These are phyloP conservation scores for Tachina fera DNA, from an alignment of 2,888 invertebrate species.

Conservation along the genomic window DNA sequence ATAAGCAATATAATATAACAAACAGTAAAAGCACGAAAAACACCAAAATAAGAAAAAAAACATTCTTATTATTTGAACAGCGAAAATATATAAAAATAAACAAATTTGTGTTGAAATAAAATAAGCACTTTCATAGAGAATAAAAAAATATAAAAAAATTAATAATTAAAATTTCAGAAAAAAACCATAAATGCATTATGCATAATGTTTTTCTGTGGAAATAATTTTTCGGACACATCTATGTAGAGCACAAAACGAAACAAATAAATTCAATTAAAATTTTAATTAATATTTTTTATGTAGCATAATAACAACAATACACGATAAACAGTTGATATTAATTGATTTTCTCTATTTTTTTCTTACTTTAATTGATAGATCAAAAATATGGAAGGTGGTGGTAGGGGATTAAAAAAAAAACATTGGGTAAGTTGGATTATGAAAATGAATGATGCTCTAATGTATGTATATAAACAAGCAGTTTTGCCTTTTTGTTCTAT, in stretches of 20 bases:
- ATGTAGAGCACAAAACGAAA: not conserved
- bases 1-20: not conserved
- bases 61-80: slow-evolving; percentile 28
- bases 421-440: too few species aligned
- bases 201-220: not conserved
- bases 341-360: not conserved
- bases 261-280: slow-evolving; percentile 39
- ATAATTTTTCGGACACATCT: not conserved
- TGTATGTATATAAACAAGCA: too few species aligned
- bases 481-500: too few species aligned
- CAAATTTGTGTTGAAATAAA: slow-evolving; percentile 15
- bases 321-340: not conserved
- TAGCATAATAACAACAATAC: not conserved
- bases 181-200: not conserved
- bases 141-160: slow-evolving; percentile 29
- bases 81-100: slow-evolving; percentile 17
- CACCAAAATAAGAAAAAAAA: not conserved
- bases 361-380: not conserved
- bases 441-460: too few species aligned
- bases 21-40: not conserved
- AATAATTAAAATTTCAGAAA: slow-evolving; percentile 16
- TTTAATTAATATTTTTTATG: slow-evolving; percentile 32
- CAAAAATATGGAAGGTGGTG: too few species aligned
- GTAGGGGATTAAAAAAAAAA: too few species aligned
- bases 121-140: not conserved